Conservation (phyloP, 2,888 invertebrate species). For the Vanessa cardui region DNA sequence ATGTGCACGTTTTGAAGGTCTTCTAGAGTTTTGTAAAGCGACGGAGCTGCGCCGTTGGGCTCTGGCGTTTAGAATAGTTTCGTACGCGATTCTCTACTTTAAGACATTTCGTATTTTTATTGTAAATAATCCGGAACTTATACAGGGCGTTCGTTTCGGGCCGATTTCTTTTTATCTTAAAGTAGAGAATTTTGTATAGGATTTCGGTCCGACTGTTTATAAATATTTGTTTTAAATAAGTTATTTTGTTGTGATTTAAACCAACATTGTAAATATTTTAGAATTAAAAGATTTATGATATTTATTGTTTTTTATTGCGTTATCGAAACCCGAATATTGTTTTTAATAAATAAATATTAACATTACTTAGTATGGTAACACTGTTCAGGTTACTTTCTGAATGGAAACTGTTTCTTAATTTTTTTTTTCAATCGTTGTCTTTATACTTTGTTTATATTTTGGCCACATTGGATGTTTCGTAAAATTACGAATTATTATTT, state of each 20-base stretch:
- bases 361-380: no score
- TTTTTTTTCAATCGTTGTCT: no score
- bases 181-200: constrained; percentile 20
- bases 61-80: not conserved
- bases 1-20: no score
- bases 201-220: constrained; percentile 34
- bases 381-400: no score
- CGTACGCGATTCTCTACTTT: not conserved
- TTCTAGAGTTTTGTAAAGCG: no score
- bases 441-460: no score
- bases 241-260: constrained; percentile 74
- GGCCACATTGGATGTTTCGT: no score
- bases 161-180: not conserved
- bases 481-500: no score
- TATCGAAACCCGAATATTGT: not conserved
- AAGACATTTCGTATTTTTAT: constrained; percentile 2
- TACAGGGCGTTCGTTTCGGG: not conserved
- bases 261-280: constrained; percentile 66
- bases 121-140: constrained; percentile 3
- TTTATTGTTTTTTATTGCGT: constrained; percentile 39
- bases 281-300: constrained; percentile 57
- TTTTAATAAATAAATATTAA: no score
- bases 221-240: constrained; percentile 67
- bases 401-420: no score
- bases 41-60: no score